Evolutionary conservation across 1,140 invertebrate genomes (phyloP), one percentile per base, ranked within the genome.

Genomic region (Bombus sylvicola): DNA sequence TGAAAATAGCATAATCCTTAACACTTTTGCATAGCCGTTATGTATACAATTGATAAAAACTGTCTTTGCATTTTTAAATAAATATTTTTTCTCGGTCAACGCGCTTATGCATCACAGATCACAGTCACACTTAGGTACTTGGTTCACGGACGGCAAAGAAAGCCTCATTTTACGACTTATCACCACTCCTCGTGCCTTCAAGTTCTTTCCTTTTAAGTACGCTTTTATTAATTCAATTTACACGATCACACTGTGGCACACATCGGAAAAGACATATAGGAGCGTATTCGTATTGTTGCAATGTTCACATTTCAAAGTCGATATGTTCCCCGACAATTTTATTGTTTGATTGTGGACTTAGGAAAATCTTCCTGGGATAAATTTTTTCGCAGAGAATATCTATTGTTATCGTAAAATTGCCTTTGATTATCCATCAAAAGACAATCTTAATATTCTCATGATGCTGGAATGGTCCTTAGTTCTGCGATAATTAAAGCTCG

Each of bases 71-170:
- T 66, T 69, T 68, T 83, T 90, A 88, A 90, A 90, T 90, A 90
- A 90, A 90, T 90, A 90, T 68, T 85, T 37, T 86, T 86, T 88
- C 78, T 89, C 80, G 69, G 72, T 89, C 80, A 86, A 89, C 69
- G 72, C 64, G 87, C 87, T 81, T 81, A 84, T 78, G 78, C 83
- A 87, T 88, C 81, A 91, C 87, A 75, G 76, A 94, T 94, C 93
- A 94, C 93, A 94, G 94, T 92, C 87, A 93, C 92, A 93, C 91
- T 93, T 94, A 94, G 93, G 92, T 94, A 94, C 92, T 92, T 87
- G 87, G 89, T 93, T 82, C 68, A 81, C 76, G 83, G 87, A 90
- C 85, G 79, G 72, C 69, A 71, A 72, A 69, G n/a, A 25, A 80
- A 73, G 34, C 81, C 68, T 66, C 83, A 57, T 59, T 39, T 81